A percentile compares a stretch with the other conserved stretches of the same genome.
Evolutionary conservation across 2,888 invertebrate genomes (phyloP).

Genomic region (Drosophila crucigera): DNA sequence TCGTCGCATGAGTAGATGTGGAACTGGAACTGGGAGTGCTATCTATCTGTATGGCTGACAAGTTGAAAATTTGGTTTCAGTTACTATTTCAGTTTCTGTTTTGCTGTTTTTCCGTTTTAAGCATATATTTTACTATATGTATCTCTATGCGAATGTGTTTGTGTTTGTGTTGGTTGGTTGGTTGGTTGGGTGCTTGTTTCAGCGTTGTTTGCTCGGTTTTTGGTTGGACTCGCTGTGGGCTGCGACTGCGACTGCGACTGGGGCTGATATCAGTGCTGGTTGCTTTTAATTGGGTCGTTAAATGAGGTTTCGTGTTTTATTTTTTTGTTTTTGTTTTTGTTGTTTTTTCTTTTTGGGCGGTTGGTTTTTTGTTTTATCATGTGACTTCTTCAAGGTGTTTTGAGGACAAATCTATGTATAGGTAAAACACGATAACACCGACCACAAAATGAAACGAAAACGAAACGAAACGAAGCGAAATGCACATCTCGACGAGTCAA

Average conservation of each 20-base stretch:
- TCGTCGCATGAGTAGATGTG: conserved; percentile 32
- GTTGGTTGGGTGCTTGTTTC: conserved; percentile 4
- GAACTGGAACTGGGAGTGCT: conserved; percentile 40
- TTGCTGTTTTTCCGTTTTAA: conserved; percentile 43
- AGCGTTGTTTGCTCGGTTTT: conserved; percentile 26
- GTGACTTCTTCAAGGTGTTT: conserved; percentile 70
- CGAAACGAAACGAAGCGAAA: background rate
- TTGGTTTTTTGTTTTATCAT: conserved; percentile 55
- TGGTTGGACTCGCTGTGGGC: conserved; percentile 17
- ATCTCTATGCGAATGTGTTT: conserved; percentile 56
- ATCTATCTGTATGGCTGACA: conserved; percentile 50
- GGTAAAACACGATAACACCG: conserved; percentile 23
- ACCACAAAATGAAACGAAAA: background rate
- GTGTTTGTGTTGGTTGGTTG: background rate
- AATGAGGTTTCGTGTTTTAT: conserved; percentile 50
- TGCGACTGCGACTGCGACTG: background rate
- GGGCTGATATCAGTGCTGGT: conserved; percentile 70
- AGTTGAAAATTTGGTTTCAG: conserved; percentile 44
- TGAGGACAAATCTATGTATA: conserved; percentile 50
- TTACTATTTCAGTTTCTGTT: conserved; percentile 28
- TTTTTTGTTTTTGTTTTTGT: conserved; percentile 12
- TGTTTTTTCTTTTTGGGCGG: conserved; percentile 34
- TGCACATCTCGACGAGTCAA: conserved; percentile 42
- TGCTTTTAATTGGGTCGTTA: conserved; percentile 81
- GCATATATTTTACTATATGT: conserved; percentile 65